phyloP scores from a whole-genome alignment of 2,888 invertebrate species.

The Orgyia antiqua region DNA sequence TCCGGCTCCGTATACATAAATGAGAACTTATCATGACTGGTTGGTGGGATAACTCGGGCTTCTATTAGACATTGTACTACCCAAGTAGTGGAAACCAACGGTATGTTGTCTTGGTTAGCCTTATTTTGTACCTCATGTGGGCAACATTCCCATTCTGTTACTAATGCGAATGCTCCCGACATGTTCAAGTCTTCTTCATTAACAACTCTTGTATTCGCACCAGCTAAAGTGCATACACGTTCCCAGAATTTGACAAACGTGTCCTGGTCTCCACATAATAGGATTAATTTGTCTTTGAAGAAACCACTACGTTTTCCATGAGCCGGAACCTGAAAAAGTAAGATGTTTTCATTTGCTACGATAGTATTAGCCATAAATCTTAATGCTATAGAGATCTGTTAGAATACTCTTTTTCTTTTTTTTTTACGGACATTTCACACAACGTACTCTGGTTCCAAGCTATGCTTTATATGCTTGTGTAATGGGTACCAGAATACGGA shows the following conservation, averaged over 20 bases:
- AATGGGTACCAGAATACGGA: too few relatives aligned
- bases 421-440: background rate
- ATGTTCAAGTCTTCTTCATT: constrained; percentile 68
- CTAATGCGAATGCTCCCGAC: constrained; percentile 67
- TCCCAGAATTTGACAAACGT: constrained; percentile 80
- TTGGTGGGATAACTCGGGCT: constrained; percentile 69
- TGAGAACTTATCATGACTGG: constrained; percentile 72
- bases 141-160: constrained; percentile 80
- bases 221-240: constrained; percentile 77
- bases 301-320: constrained; percentile 54
- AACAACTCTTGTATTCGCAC: constrained; percentile 67
- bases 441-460: too few relatives aligned
- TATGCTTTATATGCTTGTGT: too few relatives aligned
- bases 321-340: constrained; percentile 49
- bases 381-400: too few relatives aligned
- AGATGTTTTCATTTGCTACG: too few relatives aligned
- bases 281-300: constrained; percentile 69
- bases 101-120: constrained; percentile 78
- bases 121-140: constrained; percentile 74
- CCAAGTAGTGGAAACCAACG: constrained; percentile 83
- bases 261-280: constrained; percentile 71
- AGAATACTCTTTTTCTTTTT: background rate
- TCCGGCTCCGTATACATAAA: constrained; percentile 74
- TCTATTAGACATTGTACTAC: constrained; percentile 83
- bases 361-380: too few relatives aligned